Evolutionary conservation across 1,140 invertebrate species (phyloP).

Genomic region (Apis cerana): DNA sequence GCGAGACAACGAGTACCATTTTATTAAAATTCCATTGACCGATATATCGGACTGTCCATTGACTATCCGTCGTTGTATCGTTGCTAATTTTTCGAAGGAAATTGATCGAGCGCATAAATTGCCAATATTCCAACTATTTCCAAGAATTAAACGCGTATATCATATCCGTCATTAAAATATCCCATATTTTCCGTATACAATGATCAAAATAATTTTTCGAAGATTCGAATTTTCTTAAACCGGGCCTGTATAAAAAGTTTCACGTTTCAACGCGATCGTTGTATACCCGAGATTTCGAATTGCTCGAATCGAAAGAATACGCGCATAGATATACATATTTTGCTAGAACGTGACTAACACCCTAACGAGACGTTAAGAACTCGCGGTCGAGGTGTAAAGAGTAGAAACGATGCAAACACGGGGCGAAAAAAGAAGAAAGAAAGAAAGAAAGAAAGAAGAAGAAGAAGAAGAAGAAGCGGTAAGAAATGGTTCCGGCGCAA

Average conservation of each 20-base stretch:
- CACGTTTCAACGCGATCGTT: neutral
- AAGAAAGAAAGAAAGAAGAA: neutral
- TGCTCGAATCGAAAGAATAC: neutral
- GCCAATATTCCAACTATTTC: neutral
- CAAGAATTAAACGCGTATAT: too few species aligned
- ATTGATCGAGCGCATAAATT: neutral
- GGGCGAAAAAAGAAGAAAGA: neutral
- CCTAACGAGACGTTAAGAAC: slow-evolving; percentile 17
- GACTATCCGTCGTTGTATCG: neutral
- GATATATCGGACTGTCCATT: neutral
- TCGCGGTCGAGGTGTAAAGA: slow-evolving; percentile 4
- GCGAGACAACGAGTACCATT: neutral
- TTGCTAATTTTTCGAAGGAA: neutral
- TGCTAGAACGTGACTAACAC: neutral
- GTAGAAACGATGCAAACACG: neutral
- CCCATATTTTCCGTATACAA: too few species aligned
- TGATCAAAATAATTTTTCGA: too few species aligned
- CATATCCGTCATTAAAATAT: too few species aligned
- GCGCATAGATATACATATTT: neutral
- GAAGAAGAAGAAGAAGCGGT: neutral
- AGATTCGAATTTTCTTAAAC: too few species aligned
- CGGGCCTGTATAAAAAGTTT: too few species aligned
- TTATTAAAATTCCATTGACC: neutral
- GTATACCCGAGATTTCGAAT: neutral
- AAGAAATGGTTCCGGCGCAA: slow-evolving; percentile 28